These are phyloP conservation scores for Argyresthia goedartella DNA, from an alignment of 2,888 invertebrate genomes.

Conservation along the genomic window DNA sequence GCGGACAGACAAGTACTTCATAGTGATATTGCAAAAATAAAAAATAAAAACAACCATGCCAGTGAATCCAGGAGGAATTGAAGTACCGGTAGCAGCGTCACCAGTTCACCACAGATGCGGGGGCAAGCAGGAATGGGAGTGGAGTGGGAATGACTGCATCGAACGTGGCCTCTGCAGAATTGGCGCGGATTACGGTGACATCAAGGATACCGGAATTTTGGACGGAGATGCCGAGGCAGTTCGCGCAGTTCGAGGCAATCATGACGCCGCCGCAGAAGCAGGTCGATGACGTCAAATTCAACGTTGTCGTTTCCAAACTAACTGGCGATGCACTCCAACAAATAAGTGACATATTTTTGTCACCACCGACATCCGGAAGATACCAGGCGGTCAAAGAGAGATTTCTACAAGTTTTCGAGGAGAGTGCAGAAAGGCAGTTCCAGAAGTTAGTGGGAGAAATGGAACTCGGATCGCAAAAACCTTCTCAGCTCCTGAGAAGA, in stretches of 20 bases:
- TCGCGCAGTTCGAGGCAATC: neutral
- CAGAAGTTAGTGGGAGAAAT: conserved; percentile 9
- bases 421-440: conserved; percentile 8
- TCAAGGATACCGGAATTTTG: neutral
- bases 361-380: conserved; percentile 4
- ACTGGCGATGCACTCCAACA: conserved; percentile 9
- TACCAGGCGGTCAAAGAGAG: conserved; percentile 9
- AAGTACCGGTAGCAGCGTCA: no score
- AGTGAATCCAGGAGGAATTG: no score
- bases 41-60: no score
- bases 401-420: conserved; percentile 9
- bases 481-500: conserved; percentile 7
- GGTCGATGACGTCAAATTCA: conserved; percentile 8
- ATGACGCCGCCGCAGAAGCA: conserved; percentile 10
- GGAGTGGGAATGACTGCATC: no score
- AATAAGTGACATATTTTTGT: conserved; percentile 9
- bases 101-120: no score
- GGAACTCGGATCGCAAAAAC: conserved; percentile 11
- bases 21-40: no score
- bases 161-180: neutral
- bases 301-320: conserved; percentile 9
- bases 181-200: neutral
- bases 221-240: neutral
- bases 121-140: no score
- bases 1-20: no score